Percentiles rank a stretch among this genome's conserved stretches.
These are phyloP conservation scores for Pelecanus crispus DNA, from an alignment of 2,113 vertebrate species.

Conservation along the genomic window DNA sequence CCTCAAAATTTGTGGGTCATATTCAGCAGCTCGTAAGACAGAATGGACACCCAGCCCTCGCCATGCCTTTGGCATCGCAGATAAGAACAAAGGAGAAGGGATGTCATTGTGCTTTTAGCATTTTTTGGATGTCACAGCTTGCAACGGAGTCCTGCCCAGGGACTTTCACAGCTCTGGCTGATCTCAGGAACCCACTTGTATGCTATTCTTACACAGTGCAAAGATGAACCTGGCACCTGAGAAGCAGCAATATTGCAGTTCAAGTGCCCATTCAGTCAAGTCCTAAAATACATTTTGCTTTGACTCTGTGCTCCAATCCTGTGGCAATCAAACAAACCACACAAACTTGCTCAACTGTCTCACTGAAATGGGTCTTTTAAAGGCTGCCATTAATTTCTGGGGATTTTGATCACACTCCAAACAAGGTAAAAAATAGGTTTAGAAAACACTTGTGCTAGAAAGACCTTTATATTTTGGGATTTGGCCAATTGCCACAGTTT, in stretches of 20 bases:
- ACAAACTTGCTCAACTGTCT: background rate
- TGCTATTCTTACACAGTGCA: background rate
- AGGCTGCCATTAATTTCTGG: background rate
- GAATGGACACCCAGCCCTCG: background rate
- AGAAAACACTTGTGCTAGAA: background rate
- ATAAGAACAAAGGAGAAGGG: background rate
- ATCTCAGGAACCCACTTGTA: background rate
- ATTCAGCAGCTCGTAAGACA: rapidly evolving
- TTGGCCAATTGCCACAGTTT: background rate
- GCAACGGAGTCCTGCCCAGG: background rate
- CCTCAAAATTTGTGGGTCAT: background rate
- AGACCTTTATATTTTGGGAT: background rate
- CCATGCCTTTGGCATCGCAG: background rate
- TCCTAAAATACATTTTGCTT: background rate
- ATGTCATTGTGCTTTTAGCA: background rate
- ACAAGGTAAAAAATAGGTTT: background rate
- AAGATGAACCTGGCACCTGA: background rate
- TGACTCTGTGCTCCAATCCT: background rate
- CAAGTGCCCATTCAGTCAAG: background rate
- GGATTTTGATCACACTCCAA: background rate
- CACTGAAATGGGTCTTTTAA: background rate
- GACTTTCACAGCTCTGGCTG: background rate
- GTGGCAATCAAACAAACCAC: background rate
- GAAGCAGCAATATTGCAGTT: background rate
- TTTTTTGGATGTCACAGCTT: background rate